Evolutionary conservation across 2,888 invertebrate species (phyloP).

Genomic region (Ochropacha duplaris): DNA sequence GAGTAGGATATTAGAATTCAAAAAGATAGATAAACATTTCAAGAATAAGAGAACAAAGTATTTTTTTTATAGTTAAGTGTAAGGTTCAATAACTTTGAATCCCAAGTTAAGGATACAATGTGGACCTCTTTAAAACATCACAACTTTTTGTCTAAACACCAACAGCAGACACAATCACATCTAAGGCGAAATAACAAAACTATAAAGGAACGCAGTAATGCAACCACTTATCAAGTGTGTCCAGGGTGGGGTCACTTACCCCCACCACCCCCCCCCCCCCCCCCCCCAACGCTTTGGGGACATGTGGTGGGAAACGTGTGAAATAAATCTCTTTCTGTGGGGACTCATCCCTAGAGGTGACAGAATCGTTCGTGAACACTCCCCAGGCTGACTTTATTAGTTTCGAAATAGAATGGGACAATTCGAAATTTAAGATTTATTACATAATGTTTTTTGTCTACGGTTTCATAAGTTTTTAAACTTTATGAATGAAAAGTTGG

Average conservation of each 20-base stretch:
- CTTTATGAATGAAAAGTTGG: neutral
- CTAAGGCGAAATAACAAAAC: constrained; percentile 18
- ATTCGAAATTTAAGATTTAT: constrained; percentile 6
- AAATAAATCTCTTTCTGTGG: constrained; percentile 49
- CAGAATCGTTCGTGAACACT: constrained; percentile 54
- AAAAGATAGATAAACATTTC: too few species aligned
- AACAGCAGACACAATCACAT: constrained; percentile 8
- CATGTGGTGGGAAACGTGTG: constrained; percentile 29
- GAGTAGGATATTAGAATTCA: too few species aligned
- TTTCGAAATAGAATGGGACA: constrained; percentile 32
- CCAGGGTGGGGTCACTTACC: constrained; percentile 27
- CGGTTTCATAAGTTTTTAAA: neutral
- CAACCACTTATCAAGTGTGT: constrained; percentile 46
- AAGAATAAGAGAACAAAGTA: too few species aligned
- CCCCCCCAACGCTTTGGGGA: constrained; percentile 6
- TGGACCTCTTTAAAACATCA: neutral
- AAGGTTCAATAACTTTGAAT: too few species aligned
- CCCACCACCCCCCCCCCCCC: constrained; percentile 8
- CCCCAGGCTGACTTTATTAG: constrained; percentile 32
- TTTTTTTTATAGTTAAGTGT: too few species aligned
- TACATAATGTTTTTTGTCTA: neutral
- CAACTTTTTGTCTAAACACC: neutral
- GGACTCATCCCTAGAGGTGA: constrained; percentile 44
- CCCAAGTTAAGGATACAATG: neutral
- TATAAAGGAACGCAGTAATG: constrained; percentile 29